A percentile compares a stretch with the other conserved stretches of the same genome.
phyloP scores from a whole-genome alignment of 2,113 vertebrate genomes.

The Typhlomys cinereus region DNA sequence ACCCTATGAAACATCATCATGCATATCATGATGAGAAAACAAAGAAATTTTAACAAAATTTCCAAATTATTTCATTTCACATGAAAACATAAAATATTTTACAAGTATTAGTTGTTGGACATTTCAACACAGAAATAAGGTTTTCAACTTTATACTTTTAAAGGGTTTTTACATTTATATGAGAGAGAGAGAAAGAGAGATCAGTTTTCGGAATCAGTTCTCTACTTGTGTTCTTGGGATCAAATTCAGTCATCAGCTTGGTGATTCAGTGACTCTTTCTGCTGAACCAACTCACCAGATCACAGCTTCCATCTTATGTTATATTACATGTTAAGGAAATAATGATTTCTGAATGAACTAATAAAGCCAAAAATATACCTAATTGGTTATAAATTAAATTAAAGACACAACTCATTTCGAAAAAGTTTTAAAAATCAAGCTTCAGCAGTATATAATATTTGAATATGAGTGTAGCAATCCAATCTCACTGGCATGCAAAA shows the following conservation, averaged over 20 bases:
- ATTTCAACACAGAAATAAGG: neutral
- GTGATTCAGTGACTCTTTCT: no score
- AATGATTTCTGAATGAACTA: neutral
- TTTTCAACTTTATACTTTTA: no score
- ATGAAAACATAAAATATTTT: conserved; percentile 32
- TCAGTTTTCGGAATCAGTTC: no score
- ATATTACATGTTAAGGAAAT: neutral
- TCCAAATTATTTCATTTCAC: conserved; percentile 15
- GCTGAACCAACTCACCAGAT: no score
- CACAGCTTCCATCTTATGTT: neutral
- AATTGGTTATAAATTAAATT: neutral
- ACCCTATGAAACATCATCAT: neutral
- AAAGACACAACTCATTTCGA: neutral
- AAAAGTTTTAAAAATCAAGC: neutral
- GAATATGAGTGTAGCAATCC: neutral
- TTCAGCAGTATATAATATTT: neutral
- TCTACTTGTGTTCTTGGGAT: no score
- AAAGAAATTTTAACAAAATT: conserved; percentile 20
- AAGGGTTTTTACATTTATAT: no score
- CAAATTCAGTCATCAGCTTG: no score
- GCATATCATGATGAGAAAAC: neutral
- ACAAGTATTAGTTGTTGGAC: neutral
- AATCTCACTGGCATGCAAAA: neutral
- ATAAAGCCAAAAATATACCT: neutral
- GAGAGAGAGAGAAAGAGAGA: no score